Percentiles rank a stretch among this genome's conserved stretches.
Conservation (phyloP, 2,113 vertebrate genomes). For the Lophochroa leadbeateri region DNA sequence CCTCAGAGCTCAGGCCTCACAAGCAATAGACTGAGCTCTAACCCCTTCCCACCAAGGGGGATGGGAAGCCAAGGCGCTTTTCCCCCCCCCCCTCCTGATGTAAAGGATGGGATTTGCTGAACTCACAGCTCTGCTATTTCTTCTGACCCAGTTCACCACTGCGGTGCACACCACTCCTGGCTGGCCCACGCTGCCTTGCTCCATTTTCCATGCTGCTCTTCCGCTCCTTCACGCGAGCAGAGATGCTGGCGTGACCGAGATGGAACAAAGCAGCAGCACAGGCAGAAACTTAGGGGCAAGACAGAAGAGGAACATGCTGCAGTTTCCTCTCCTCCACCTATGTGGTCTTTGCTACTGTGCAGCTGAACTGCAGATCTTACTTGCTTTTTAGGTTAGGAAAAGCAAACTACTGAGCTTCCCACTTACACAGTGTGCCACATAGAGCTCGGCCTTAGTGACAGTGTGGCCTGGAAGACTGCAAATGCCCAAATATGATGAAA, state of each 20-base stretch:
- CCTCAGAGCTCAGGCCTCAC: background rate
- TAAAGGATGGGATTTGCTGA: constrained; percentile 40
- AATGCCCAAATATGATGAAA: background rate
- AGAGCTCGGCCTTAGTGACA: background rate
- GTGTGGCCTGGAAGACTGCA: background rate
- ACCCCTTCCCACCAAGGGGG: background rate
- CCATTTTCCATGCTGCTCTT: constrained; percentile 39
- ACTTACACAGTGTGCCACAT: background rate
- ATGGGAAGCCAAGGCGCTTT: background rate
- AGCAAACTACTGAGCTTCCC: background rate
- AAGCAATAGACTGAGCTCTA: background rate
- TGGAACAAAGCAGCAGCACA: background rate
- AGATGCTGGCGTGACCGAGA: background rate
- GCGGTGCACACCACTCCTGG: background rate
- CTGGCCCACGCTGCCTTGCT: constrained; percentile 44
- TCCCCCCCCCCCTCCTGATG: rapidly evolving
- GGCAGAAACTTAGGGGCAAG: background rate
- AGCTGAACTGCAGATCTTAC: background rate
- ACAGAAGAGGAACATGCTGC: background rate
- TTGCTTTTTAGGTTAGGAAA: background rate
- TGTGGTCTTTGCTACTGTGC: background rate
- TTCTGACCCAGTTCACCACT: constrained; percentile 66
- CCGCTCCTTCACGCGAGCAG: background rate
- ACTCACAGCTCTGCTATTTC: constrained; percentile 51
- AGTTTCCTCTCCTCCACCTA: background rate